A percentile compares a stretch with the other conserved stretches of the same genome.
Evolutionary conservation across 2,888 invertebrate genomes (phyloP).

Genomic region (Noctuana brunneofusca): DNA sequence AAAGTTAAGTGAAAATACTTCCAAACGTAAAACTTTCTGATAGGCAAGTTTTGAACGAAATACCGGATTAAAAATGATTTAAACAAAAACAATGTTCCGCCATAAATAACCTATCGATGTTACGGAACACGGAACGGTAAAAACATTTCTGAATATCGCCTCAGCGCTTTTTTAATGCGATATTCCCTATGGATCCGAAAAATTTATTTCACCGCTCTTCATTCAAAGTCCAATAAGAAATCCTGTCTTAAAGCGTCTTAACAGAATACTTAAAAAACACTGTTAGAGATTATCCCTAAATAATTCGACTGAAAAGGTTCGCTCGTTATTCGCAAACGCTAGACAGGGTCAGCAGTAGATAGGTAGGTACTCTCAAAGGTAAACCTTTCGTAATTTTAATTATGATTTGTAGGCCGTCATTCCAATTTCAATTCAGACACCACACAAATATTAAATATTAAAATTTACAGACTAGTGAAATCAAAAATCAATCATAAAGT

Average conservation of each 20-base stretch:
- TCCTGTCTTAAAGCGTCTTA: slow-evolving; percentile 17
- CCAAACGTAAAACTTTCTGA: too few species aligned
- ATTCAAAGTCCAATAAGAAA: slow-evolving; percentile 22
- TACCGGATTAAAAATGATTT: background rate
- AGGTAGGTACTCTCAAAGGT: slow-evolving; percentile 6
- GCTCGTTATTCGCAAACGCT: slow-evolving; percentile 12
- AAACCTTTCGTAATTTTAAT: slow-evolving; percentile 7
- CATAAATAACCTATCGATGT: background rate
- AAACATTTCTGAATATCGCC: background rate
- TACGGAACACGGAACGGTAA: background rate
- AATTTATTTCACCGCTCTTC: slow-evolving; percentile 6
- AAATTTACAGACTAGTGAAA: too few species aligned
- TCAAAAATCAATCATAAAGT: too few species aligned
- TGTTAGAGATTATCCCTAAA: slow-evolving; percentile 26
- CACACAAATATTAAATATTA: too few species aligned
- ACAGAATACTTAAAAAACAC: slow-evolving; percentile 28
- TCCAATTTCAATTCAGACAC: too few species aligned
- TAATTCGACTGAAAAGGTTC: slow-evolving; percentile 21
- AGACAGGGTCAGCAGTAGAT: slow-evolving; percentile 8
- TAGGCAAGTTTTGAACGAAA: too few species aligned
- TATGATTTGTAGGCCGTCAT: slow-evolving; percentile 6
- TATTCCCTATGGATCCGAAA: slow-evolving; percentile 38
- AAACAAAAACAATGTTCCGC: background rate
- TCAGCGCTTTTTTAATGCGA: background rate
- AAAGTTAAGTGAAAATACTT: too few species aligned